Conservation (phyloP, 2,113 vertebrate species). For the Thunnus maccoyii region DNA sequence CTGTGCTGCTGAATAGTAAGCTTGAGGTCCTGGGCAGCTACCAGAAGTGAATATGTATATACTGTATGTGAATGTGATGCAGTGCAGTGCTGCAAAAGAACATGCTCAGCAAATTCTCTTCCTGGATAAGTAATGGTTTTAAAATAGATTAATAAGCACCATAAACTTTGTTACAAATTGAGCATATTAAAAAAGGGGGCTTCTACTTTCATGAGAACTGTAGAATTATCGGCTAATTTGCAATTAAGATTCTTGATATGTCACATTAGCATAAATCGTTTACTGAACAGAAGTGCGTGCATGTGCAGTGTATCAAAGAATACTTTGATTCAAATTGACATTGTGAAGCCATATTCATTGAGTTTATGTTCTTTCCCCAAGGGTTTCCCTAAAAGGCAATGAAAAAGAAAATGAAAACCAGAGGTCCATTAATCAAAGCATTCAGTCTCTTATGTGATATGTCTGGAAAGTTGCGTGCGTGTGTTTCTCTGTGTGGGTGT, state of each 20-base stretch:
- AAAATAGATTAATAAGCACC: slow-evolving; percentile 46
- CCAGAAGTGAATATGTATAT: slow-evolving; percentile 1
- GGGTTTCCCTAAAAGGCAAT: neutral
- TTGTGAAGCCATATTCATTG: neutral
- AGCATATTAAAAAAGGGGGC: neutral
- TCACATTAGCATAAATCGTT: slow-evolving; percentile 54
- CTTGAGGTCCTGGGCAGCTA: neutral
- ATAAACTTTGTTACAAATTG: slow-evolving; percentile 39
- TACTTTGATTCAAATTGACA: slow-evolving; percentile 18
- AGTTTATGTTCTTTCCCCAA: neutral
- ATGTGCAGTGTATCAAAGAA: slow-evolving; percentile 13
- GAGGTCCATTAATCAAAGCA: slow-evolving; percentile 61
- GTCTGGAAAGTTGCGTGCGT: slow-evolving; percentile 20
- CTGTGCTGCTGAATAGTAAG: neutral
- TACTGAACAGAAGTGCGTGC: slow-evolving; percentile 25
- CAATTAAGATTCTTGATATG: slow-evolving; percentile 38
- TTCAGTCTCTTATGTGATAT: neutral
- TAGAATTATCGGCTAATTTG: slow-evolving; percentile 37
- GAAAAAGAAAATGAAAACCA: slow-evolving; percentile 53
- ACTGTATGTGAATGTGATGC: slow-evolving; percentile 26
- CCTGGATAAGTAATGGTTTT: slow-evolving; percentile 43
- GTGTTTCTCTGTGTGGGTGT: slow-evolving; percentile 8
- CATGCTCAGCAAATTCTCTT: slow-evolving; percentile 44
- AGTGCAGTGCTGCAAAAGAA: slow-evolving; percentile 25
- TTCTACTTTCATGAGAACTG: neutral